A percentile compares a stretch with the other conserved stretches of the same genome.
phyloP scores from a whole-genome alignment of 2,113 vertebrate genomes.

The Lethenteron reissneri region DNA sequence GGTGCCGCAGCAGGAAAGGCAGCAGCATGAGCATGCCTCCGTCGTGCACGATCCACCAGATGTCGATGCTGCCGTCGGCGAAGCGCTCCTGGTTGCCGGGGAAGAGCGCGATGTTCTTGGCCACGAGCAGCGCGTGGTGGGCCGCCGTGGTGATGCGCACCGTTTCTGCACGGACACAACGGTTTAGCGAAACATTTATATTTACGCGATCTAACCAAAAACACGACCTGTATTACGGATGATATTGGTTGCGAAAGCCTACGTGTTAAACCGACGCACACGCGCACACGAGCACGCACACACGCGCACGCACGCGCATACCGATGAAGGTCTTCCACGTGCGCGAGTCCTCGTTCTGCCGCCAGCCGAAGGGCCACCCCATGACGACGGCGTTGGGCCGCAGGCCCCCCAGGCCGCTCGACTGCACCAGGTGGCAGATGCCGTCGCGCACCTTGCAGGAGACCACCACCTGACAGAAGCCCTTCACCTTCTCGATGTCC shows the following conservation, averaged over 20 bases:
- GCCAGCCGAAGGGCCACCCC: constrained; percentile 94
- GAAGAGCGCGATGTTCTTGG: constrained; percentile 92
- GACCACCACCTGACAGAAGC: constrained; percentile 88
- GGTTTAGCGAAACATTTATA: neutral
- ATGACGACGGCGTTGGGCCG: constrained; percentile 88
- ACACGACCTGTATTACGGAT: no score
- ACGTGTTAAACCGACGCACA: no score
- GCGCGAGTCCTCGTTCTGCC: constrained; percentile 86
- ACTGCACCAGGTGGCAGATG: constrained; percentile 82
- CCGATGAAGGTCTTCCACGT: constrained; percentile 98
- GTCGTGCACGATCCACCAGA: constrained; percentile 98
- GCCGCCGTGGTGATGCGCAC: constrained; percentile 88
- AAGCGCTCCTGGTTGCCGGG: constrained; percentile 92
- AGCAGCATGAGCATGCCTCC: constrained; percentile 95
- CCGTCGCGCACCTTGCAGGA: constrained; percentile 69
- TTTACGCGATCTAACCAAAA: neutral
- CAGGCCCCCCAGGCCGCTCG: constrained; percentile 85
- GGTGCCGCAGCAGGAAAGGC: constrained; percentile 84
- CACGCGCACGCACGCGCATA: constrained; percentile 15
- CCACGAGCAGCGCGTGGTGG: constrained; percentile 75
- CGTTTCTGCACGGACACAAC: constrained; percentile 33
- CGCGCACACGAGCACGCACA: neutral
- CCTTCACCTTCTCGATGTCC: constrained; percentile 90
- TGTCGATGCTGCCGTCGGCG: constrained; percentile 74
- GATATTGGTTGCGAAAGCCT: neutral